These are phyloP conservation scores for Bombus fervidus DNA, from an alignment of 1,140 invertebrate genomes.

Conservation along the genomic window DNA sequence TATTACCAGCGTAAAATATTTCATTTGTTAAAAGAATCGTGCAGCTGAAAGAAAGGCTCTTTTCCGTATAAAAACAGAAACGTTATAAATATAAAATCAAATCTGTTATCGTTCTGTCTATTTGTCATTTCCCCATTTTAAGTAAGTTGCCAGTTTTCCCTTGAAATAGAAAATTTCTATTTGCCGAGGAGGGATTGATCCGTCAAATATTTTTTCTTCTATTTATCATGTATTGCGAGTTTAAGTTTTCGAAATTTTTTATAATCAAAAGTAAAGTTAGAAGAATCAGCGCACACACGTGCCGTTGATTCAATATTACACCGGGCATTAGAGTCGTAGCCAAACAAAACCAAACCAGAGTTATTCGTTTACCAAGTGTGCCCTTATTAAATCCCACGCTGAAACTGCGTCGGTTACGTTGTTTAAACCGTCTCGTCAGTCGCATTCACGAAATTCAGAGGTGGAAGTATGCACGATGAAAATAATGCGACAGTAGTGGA, in stretches of 20 bases:
- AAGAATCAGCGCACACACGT: background rate
- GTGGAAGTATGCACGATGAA: slow-evolving; percentile 15
- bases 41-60: background rate
- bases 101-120: background rate
- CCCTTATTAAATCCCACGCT: slow-evolving; percentile 24
- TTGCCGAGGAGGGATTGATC: background rate
- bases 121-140: too few species aligned
- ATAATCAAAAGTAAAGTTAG: background rate
- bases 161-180: background rate
- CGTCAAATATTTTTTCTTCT: background rate
- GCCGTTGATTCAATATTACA: background rate
- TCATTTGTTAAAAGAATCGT: background rate
- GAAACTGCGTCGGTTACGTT: slow-evolving; percentile 11
- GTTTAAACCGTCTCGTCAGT: slow-evolving; percentile 32
- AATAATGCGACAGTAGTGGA: slow-evolving; percentile 49
- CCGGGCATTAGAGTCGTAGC: slow-evolving; percentile 1
- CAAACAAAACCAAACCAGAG: background rate
- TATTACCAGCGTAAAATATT: background rate
- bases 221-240: background rate
- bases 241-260: background rate
- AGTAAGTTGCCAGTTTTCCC: too few species aligned
- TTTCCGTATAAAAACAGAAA: background rate
- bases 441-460: background rate
- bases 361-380: slow-evolving; percentile 28
- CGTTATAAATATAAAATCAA: background rate